These are phyloP conservation scores for Botia almorhae DNA, from an alignment of 2,797 vertebrate genomes.

Conservation along the genomic window DNA sequence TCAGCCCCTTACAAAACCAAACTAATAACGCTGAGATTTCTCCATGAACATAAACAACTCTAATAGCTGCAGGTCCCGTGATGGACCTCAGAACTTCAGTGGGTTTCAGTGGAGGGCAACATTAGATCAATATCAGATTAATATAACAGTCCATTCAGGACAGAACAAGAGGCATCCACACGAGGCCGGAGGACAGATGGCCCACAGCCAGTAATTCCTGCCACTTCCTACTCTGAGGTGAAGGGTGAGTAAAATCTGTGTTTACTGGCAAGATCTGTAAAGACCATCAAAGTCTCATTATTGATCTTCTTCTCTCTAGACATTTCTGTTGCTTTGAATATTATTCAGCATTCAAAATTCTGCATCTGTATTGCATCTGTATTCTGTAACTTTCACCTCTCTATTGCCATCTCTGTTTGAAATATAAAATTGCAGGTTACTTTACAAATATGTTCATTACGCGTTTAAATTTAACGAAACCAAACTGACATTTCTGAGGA, in stretches of 20 bases:
- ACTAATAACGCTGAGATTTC: not conserved
- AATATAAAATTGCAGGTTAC: too few species aligned
- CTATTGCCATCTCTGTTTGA: too few species aligned
- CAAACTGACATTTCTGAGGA: too few species aligned
- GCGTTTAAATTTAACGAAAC: too few species aligned
- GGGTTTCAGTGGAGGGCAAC: not conserved
- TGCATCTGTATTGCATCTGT: too few species aligned
- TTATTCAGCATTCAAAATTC: not conserved
- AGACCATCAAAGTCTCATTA: slow-evolving; percentile 19
- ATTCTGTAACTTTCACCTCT: not conserved
- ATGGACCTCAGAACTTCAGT: not conserved
- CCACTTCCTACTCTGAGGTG: slow-evolving; percentile 21
- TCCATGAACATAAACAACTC: not conserved
- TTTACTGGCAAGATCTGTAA: slow-evolving; percentile 28
- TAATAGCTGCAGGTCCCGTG: not conserved
- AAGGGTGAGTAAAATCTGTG: slow-evolving; percentile 30
- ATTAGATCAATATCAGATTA: slow-evolving; percentile 26
- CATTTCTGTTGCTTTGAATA: not conserved
- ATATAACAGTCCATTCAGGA: slow-evolving; percentile 29
- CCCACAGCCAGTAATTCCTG: slow-evolving; percentile 9
- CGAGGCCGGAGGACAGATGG: not conserved
- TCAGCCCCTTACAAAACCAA: not conserved
- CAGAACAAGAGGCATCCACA: slow-evolving; percentile 22
- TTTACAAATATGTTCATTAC: too few species aligned
- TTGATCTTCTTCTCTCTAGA: slow-evolving; percentile 23